These are phyloP conservation scores for Pogonomyrmex californicus DNA, from an alignment of 1,140 invertebrate genomes.

Conservation along the genomic window DNA sequence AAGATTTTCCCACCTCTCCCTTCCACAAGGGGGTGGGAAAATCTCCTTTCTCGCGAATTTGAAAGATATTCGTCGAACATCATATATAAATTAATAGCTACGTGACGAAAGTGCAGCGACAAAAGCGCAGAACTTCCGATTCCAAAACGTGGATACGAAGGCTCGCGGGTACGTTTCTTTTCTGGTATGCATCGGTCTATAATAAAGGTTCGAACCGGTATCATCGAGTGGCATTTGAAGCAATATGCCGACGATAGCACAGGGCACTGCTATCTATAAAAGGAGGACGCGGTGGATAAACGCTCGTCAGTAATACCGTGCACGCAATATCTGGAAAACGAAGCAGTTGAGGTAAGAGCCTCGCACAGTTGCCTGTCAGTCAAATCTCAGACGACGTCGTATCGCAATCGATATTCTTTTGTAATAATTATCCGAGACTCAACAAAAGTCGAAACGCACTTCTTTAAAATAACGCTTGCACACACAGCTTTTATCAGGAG, in stretches of 20 bases:
- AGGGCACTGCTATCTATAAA: conserved; percentile 71
- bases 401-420: not conserved
- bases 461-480: not conserved
- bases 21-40: too few species aligned
- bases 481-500: not conserved
- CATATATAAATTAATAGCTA: not conserved
- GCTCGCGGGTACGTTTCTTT: conserved; percentile 41
- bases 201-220: conserved; percentile 71
- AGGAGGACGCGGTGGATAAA: conserved; percentile 42
- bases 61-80: not conserved
- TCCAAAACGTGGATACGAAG: not conserved
- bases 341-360: conserved; percentile 32
- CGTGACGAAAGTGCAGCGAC: not conserved
- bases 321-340: conserved; percentile 63
- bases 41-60: not conserved
- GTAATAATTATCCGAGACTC: not conserved
- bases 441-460: not conserved
- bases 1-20: not conserved
- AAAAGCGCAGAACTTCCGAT: not conserved
- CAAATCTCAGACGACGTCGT: conserved; percentile 9
- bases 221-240: conserved; percentile 75
- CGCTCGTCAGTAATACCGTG: conserved; percentile 63
- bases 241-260: conserved; percentile 71
- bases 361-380: not conserved
- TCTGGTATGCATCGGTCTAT: conserved; percentile 40